Evolutionary conservation across 2,797 vertebrate species (phyloP), one percentile per base, ranked within the genome.

Genomic region (Rhinatrema bivittatum): DNA sequence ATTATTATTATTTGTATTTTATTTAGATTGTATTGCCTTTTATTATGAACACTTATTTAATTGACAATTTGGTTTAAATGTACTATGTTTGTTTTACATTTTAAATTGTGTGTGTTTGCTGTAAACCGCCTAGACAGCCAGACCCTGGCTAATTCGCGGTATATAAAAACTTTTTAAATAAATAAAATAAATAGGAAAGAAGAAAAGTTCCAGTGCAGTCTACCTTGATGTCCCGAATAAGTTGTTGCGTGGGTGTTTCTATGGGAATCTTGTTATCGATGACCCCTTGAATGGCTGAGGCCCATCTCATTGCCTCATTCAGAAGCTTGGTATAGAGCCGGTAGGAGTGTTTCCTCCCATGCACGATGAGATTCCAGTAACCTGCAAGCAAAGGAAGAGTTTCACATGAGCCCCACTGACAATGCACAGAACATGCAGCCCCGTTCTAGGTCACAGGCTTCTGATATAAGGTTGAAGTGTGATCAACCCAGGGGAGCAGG

Each of bases 181-280:
- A n/a, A n/a, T n/a, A n/a, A n/a, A n/a, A n/a, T n/a, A n/a, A n/a
- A n/a, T n/a, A n/a, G n/a, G n/a, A n/a, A n/a, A n/a, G n/a, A n/a
- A n/a, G n/a, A n/a, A n/a, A n/a, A n/a, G n/a, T n/a, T n/a, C n/a
- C n/a, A n/a, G n/a, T n/a, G n/a, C n/a, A n/a, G n/a, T n/a, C n/a
- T 81, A 94, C 92, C 87, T 90, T 92, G 61, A 95, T 94, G 70
- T 95, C 92, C 50, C 85, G 83, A 64, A 95, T 94, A 51, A 95
- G 90, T 6, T 94, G 92, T 47, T 94, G 92, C 1, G 92, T 95
- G 8, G 92, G 91, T 1, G 92, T 95, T 78, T 95, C 90, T 10
- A 94, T 94, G 63, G 91, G 91, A 36, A 87, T 84, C 55, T 94
- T 94, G 75, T 61, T 89, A 75, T 95, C 91, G 35, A 94, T 93